Evolutionary conservation across 2,888 invertebrate species (phyloP).

Genomic region (Acleris cristana): DNA sequence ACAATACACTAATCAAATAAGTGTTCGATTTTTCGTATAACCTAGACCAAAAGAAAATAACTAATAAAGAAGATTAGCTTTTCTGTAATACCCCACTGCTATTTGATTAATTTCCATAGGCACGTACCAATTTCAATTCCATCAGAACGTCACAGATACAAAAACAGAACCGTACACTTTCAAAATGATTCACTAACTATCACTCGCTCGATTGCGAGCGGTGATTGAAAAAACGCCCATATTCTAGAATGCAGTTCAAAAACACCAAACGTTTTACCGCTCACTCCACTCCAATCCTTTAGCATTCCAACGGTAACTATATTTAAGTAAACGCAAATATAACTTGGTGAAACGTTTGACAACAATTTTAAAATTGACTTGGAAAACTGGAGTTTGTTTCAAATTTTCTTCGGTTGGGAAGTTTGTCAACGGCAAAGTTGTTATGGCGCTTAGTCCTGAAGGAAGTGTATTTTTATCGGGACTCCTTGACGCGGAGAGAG

Average conservation of each 20-base stretch:
- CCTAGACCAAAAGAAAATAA: too few relatives aligned
- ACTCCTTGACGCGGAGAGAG: slow-evolving; percentile 60
- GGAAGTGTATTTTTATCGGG: slow-evolving; percentile 66
- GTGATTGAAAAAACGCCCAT: slow-evolving; percentile 37
- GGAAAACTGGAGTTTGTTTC: slow-evolving; percentile 1
- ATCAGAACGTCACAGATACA: slow-evolving; percentile 31
- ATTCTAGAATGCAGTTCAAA: slow-evolving; percentile 29
- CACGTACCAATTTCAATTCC: slow-evolving; percentile 31
- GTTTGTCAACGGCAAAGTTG: slow-evolving; percentile 33
- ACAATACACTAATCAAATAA: too few relatives aligned
- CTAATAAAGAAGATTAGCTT: background rate
- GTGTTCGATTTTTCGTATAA: background rate
- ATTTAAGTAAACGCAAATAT: slow-evolving; percentile 16
- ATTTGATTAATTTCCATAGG: slow-evolving; percentile 6
- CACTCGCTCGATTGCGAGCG: slow-evolving; percentile 34
- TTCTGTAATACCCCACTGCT: background rate
- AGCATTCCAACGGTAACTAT: slow-evolving; percentile 1
- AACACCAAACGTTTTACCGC: slow-evolving; percentile 22
- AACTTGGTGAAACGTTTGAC: slow-evolving; percentile 29
- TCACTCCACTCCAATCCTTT: slow-evolving; percentile 9
- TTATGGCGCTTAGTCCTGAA: slow-evolving; percentile 46
- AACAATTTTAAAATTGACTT: slow-evolving; percentile 16
- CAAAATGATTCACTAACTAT: slow-evolving; percentile 36
- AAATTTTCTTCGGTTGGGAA: slow-evolving; percentile 15
- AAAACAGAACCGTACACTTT: slow-evolving; percentile 36